These are phyloP conservation scores for Drosophila melanosoma DNA, from an alignment of 2,888 invertebrate species.

Conservation along the genomic window DNA sequence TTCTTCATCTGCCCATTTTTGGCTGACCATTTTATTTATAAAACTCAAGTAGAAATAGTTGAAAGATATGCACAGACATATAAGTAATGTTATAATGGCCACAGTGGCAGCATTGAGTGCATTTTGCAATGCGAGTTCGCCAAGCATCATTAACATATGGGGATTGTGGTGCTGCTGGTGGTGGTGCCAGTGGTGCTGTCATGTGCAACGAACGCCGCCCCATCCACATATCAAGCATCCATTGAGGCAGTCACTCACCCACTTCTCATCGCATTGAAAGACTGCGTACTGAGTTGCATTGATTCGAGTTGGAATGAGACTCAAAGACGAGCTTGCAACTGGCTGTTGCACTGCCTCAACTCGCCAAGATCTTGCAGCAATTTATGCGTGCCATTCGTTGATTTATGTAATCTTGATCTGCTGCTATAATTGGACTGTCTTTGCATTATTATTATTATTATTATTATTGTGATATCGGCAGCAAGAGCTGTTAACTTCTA, in stretches of 20 bases:
- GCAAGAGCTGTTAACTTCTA: slow-evolving; percentile 4
- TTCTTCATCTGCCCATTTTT: slow-evolving; percentile 4
- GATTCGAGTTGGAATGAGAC: slow-evolving; percentile 67
- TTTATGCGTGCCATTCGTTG: slow-evolving; percentile 60
- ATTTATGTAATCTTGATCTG: slow-evolving; percentile 63
- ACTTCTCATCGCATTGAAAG: slow-evolving; percentile 60
- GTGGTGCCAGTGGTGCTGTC: slow-evolving; percentile 26
- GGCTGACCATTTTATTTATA: slow-evolving; percentile 50
- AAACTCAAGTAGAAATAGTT: slow-evolving; percentile 66
- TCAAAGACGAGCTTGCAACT: slow-evolving; percentile 11
- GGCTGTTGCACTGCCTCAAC: neutral
- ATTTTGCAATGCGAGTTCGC: slow-evolving; percentile 48
- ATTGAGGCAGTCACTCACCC: slow-evolving; percentile 65
- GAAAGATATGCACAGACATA: slow-evolving; percentile 30
- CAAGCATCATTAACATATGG: slow-evolving; percentile 59
- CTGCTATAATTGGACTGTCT: slow-evolving; percentile 47
- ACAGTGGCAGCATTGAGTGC: slow-evolving; percentile 21
- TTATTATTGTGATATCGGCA: slow-evolving; percentile 28
- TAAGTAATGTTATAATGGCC: slow-evolving; percentile 34
- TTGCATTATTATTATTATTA: slow-evolving; percentile 22
- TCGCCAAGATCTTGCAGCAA: slow-evolving; percentile 49
- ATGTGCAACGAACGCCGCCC: slow-evolving; percentile 40
- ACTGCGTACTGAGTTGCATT: slow-evolving; percentile 61
- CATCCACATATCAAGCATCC: slow-evolving; percentile 24
- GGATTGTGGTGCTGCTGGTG: slow-evolving; percentile 22